phyloP scores from a whole-genome alignment of 2,113 vertebrate genomes.

The Ascaphus truei region DNA sequence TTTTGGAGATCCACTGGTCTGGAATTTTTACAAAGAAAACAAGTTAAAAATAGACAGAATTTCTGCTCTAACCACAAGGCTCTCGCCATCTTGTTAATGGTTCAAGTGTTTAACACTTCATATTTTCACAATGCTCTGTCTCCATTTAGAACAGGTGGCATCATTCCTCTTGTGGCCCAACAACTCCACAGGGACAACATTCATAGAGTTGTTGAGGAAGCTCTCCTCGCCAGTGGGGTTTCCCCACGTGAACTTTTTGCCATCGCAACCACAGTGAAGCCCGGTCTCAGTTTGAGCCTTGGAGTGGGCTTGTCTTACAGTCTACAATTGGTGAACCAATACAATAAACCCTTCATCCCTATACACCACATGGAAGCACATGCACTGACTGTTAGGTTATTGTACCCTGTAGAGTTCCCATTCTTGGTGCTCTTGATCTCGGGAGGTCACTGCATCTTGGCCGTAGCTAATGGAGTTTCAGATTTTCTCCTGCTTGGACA shows the following conservation, averaged over 20 bases:
- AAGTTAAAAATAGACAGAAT: too few species aligned
- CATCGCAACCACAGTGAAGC: slow-evolving; percentile 85
- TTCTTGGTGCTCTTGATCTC: slow-evolving; percentile 90
- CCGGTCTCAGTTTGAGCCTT: slow-evolving; percentile 82
- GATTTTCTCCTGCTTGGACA: slow-evolving; percentile 90
- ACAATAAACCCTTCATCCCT: slow-evolving; percentile 85
- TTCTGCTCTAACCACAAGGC: too few species aligned
- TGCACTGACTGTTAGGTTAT: slow-evolving; percentile 82
- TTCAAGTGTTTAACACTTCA: too few species aligned
- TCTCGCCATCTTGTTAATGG: too few species aligned
- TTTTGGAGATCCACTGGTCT: too few species aligned
- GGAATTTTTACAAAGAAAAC: too few species aligned
- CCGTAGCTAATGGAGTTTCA: slow-evolving; percentile 75
- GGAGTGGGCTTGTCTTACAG: slow-evolving; percentile 81
- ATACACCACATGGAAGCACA: slow-evolving; percentile 98
- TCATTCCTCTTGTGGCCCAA: slow-evolving; percentile 84
- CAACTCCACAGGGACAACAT: slow-evolving; percentile 86
- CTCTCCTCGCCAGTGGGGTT: slow-evolving; percentile 63
- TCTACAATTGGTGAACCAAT: slow-evolving; percentile 58
- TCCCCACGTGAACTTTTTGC: slow-evolving; percentile 68
- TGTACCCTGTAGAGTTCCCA: slow-evolving; percentile 74
- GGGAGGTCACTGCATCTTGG: slow-evolving; percentile 87
- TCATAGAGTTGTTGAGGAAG: slow-evolving; percentile 73
- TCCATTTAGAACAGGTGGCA: slow-evolving; percentile 88
- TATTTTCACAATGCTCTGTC: too few species aligned